A percentile compares a stretch with the other conserved stretches of the same genome.
phyloP scores from a whole-genome alignment of 2,797 vertebrate species.

The Staurois parvus region DNA sequence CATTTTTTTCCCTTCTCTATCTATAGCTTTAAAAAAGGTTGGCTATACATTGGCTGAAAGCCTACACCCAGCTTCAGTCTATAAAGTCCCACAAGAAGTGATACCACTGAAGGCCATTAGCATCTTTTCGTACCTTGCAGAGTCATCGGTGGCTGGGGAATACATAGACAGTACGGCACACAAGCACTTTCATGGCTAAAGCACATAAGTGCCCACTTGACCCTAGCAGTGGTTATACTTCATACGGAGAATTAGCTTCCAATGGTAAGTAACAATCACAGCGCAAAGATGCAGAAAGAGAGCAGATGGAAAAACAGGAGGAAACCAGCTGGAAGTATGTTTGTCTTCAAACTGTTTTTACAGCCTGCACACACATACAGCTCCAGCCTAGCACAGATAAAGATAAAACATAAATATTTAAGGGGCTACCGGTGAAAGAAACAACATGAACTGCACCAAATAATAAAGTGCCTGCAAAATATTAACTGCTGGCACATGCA shows the following conservation, averaged over 20 bases:
- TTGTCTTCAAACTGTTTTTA: constrained; percentile 81
- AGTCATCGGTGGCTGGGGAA: not conserved
- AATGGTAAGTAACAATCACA: constrained; percentile 73
- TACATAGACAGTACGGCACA: not conserved
- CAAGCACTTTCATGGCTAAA: constrained; percentile 21
- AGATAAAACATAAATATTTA: constrained; percentile 81
- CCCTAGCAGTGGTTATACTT: constrained; percentile 25
- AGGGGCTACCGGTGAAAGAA: constrained; percentile 76
- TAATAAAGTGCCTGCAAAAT: not conserved
- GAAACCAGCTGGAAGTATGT: constrained; percentile 81
- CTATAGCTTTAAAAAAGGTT: too few relatives aligned
- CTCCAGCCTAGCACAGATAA: constrained; percentile 76
- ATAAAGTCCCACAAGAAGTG: not conserved
- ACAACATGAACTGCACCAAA: constrained; percentile 63
- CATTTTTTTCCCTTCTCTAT: too few relatives aligned
- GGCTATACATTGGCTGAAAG: too few relatives aligned
- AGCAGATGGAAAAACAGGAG: constrained; percentile 81
- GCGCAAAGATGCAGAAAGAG: constrained; percentile 70
- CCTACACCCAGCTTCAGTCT: too few relatives aligned
- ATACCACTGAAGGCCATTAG: not conserved
- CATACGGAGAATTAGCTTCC: constrained; percentile 74
- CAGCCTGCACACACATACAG: constrained; percentile 80
- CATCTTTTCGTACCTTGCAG: not conserved
- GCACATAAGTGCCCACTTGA: constrained; percentile 30
- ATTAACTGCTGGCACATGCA: not conserved